Base-by-base conservation (phyloP, 2,888 invertebrate genomes). In the Microctonus aethiopoides region DNA sequence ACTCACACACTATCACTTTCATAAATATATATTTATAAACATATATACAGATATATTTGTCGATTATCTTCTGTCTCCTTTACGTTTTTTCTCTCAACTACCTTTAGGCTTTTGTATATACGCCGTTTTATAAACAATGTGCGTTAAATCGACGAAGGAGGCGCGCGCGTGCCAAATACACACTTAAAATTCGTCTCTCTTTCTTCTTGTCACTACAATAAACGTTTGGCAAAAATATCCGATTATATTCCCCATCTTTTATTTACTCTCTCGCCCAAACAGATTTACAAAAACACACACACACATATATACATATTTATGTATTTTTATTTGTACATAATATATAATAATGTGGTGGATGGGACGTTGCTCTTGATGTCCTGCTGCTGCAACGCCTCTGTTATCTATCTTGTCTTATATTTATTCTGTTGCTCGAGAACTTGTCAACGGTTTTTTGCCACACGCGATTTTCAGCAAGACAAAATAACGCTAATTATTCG, bases 61-160 rank as follows among this genome's bases (percentile, higher is more conserved):
- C 22, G n/a, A 29, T 41, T 36, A 41, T 41, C 26, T 46, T 29
- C 13, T 22, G 29, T 41, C 1, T 24, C 46, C 13, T 46, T 46
- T 13, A 51, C n/a, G 52, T 64, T 56, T 32, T 32, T 16, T 11
- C 66, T 39, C 36, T 22, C 9, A 39, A 67, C 68, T 71, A 73
- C 71, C 71, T 73, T 69, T 16, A 9, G 16, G 16, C 16, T 20
- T 16, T 7, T 46, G n/a, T 5, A 57, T 65, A 69, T 68, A 73
- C 68, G 73, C 70, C 61, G 70, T 73, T 73, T 72, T 68, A 72
- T 72, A 73, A 71, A 74, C 73, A 71, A 73, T 74, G 67, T 65
- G 61, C 56, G 60, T 63, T 70, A 72, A 76, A 75, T 73, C 73
- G 73, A 76, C 76, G 73, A 68, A 72, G 72, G 71, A 73, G 73